A percentile compares a stretch with the other conserved stretches of the same genome.
Conservation (phyloP, 2,888 invertebrate genomes). For the Aphidius colemani region DNA sequence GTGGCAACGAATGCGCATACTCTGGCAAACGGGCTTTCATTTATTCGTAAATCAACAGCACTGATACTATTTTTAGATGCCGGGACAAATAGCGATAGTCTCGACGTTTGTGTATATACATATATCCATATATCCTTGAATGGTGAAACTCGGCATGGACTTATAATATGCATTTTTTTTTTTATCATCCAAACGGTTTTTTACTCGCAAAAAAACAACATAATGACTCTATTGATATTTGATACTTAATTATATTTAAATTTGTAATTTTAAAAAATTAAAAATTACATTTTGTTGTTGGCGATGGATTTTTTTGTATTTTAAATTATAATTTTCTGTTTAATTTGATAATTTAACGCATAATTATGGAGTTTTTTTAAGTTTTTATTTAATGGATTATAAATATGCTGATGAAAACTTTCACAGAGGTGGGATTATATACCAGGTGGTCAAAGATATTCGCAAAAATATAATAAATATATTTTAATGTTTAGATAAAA, state of each 20-base stretch:
- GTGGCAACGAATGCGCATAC: conserved; percentile 18
- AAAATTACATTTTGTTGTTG: not conserved
- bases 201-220: not conserved
- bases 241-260: not conserved
- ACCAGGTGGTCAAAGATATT: conserved; percentile 31
- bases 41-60: conserved; percentile 57
- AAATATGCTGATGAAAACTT: conserved; percentile 33
- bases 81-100: conserved; percentile 55
- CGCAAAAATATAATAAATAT: no score
- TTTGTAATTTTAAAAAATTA: not conserved
- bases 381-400: not conserved
- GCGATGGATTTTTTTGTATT: no score
- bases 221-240: conserved; percentile 1
- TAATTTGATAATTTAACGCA: not conserved
- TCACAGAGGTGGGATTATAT: conserved; percentile 37
- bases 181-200: not conserved
- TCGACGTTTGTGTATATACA: conserved; percentile 33
- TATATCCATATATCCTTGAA: conserved; percentile 45
- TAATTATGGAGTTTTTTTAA: not conserved
- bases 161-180: conserved; percentile 1
- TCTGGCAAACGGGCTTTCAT: conserved; percentile 45
- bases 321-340: no score
- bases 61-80: conserved; percentile 53
- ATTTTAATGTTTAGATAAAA: no score
- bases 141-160: conserved; percentile 40